phyloP scores from a whole-genome alignment of 2,797 vertebrate species.

The Gallinago solitaria region DNA sequence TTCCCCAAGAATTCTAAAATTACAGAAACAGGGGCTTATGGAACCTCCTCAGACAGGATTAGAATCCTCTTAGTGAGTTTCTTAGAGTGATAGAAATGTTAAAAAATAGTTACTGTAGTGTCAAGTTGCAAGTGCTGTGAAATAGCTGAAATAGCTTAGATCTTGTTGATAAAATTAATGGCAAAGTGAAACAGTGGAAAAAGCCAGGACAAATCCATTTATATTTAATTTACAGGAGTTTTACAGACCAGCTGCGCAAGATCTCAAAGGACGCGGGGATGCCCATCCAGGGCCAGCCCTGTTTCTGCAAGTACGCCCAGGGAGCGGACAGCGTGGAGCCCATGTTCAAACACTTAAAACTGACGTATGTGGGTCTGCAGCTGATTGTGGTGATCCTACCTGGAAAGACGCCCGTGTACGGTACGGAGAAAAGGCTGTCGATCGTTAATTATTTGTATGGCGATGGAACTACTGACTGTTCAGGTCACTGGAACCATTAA shows the following conservation, averaged over 20 bases:
- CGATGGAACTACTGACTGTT: not conserved
- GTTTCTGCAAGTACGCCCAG: constrained; percentile 84
- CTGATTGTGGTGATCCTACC: constrained; percentile 98
- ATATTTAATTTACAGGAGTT: constrained; percentile 81
- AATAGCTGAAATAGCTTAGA: not conserved
- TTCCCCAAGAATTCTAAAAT: not conserved
- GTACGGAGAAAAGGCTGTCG: constrained; percentile 73
- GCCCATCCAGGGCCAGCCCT: constrained; percentile 84
- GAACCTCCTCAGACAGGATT: not conserved
- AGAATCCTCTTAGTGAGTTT: not conserved
- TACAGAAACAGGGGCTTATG: not conserved
- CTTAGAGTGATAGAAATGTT: not conserved
- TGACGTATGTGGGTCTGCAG: constrained; percentile 97
- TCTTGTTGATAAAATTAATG: not conserved
- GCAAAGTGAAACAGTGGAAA: not conserved
- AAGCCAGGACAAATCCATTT: not conserved
- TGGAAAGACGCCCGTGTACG: constrained; percentile 96
- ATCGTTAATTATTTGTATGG: not conserved
- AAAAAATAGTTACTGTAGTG: not conserved
- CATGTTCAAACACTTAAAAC: constrained; percentile 95
- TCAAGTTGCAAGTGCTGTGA: not conserved
- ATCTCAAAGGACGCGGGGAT: constrained; percentile 84
- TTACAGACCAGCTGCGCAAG: constrained; percentile 84
- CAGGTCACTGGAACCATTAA: not conserved
- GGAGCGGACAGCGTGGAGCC: constrained; percentile 85